Percentiles rank a stretch among this genome's conserved stretches.
phyloP scores from a whole-genome alignment of 2,113 vertebrate genomes.

The Andinoacara biseriatus region DNA sequence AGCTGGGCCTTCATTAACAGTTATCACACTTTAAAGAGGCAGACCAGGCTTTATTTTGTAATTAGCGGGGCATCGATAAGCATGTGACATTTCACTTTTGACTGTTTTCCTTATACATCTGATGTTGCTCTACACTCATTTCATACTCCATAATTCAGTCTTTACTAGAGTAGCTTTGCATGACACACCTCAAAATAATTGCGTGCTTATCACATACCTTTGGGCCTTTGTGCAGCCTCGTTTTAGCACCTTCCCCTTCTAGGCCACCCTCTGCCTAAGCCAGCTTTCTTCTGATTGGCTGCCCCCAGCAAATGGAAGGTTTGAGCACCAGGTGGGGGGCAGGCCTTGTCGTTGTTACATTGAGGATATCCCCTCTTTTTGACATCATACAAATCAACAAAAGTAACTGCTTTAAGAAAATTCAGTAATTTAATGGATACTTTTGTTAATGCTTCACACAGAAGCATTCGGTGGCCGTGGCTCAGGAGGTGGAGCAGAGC shows the following conservation, averaged over 20 bases:
- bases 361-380: neutral
- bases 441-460: neutral
- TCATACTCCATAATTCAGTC: neutral
- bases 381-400: neutral
- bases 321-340: neutral
- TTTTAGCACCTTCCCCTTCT: neutral
- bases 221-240: too few relatives aligned
- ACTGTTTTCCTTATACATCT: neutral
- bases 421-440: neutral
- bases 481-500: too few relatives aligned
- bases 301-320: neutral
- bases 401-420: neutral
- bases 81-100: neutral
- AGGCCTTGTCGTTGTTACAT: too few relatives aligned
- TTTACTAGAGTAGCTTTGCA: neutral
- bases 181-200: neutral
- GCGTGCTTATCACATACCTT: too few relatives aligned
- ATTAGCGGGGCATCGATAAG: neutral
- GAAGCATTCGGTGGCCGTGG: too few relatives aligned
- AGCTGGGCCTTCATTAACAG: constrained; percentile 38
- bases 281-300: neutral
- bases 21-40: constrained; percentile 21
- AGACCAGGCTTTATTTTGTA: constrained; percentile 4
- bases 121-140: neutral
- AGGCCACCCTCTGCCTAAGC: neutral